Conservation (phyloP, 1,140 invertebrate species). For the Planococcus citri region DNA sequence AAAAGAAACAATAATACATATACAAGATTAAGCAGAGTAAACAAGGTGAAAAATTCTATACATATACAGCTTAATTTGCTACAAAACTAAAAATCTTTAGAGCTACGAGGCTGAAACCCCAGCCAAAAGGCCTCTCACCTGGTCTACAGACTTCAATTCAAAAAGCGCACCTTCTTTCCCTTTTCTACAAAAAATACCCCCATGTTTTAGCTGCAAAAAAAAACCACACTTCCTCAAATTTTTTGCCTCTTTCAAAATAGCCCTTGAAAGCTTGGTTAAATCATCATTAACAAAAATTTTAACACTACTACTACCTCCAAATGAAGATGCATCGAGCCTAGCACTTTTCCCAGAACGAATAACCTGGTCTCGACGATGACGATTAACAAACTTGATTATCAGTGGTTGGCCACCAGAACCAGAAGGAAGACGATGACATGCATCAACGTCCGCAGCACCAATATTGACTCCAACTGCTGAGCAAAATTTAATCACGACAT, state of each 20-base stretch:
- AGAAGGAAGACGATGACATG: not conserved
- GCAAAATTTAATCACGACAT: not conserved
- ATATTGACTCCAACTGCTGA: not conserved
- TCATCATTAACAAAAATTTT: not conserved
- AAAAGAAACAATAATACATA: no score
- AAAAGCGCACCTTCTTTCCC: not conserved
- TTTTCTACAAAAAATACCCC: not conserved
- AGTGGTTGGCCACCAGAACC: not conserved
- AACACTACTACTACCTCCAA: not conserved
- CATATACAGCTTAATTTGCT: no score
- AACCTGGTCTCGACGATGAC: not conserved
- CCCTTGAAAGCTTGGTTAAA: not conserved
- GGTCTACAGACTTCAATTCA: not conserved
- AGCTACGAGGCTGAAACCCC: no score
- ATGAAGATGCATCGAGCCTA: not conserved
- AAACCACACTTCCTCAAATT: not conserved
- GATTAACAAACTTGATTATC: not conserved
- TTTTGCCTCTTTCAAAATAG: not conserved
- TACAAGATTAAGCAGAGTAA: no score
- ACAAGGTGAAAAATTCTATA: no score
- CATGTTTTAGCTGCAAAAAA: not conserved
- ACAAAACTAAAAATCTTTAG: no score
- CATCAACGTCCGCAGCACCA: not conserved
- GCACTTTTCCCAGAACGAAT: not conserved
- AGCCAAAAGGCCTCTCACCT: no score